Conservation (phyloP, 2,888 invertebrate species). For the Cantharis lateralis region DNA sequence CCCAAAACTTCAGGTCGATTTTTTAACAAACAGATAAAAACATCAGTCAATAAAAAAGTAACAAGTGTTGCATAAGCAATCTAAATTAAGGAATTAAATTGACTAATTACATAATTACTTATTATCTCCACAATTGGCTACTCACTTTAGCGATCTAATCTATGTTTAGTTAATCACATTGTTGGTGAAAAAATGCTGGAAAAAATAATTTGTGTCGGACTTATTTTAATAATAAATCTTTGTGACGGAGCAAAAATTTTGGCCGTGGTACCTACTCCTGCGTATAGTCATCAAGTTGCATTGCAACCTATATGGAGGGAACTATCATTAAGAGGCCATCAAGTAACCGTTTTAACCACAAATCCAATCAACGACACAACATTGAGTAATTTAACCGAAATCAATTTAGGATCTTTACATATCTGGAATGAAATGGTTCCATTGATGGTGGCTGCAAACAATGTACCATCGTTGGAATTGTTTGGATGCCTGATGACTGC, state of each 20-base stretch:
- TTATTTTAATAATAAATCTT: neutral
- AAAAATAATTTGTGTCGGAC: neutral
- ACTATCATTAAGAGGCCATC: neutral
- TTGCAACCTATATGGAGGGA: neutral
- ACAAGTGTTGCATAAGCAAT: no score
- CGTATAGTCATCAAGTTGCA: neutral
- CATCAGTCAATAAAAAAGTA: no score
- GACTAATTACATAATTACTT: no score
- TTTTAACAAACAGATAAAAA: no score
- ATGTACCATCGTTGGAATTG: neutral
- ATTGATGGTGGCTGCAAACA: neutral
- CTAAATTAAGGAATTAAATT: no score
- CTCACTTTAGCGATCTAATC: neutral
- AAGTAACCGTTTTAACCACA: neutral
- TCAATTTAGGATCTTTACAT: neutral
- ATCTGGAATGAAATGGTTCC: neutral
- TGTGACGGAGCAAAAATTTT: neutral
- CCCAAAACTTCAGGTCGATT: no score
- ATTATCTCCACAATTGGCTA: no score
- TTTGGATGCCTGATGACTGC: neutral
- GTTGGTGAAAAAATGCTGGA: neutral
- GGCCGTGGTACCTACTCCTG: neutral
- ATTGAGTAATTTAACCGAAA: neutral
- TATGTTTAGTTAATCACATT: neutral
- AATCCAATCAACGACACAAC: neutral